Evolutionary conservation across 2,888 invertebrate species (phyloP).

Genomic region (Rotaria macrura): DNA sequence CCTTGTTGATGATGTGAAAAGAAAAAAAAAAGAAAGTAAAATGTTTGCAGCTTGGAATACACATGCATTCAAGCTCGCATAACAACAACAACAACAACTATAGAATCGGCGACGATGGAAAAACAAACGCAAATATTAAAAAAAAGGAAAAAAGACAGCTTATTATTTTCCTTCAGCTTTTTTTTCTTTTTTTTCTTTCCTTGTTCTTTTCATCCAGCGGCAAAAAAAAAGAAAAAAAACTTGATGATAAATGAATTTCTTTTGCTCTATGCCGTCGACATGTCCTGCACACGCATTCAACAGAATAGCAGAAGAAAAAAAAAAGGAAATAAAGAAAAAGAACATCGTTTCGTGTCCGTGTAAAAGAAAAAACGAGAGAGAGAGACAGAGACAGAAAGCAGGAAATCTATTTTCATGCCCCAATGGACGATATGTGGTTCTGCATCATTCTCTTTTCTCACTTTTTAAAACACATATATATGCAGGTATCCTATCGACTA

Average conservation of each 20-base stretch:
- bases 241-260: constrained; percentile 18
- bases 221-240: not conserved
- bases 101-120: not conserved
- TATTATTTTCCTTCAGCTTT: not conserved
- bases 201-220: not conserved
- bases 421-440: constrained; percentile 1
- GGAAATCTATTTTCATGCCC: not conserved
- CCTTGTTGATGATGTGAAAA: not conserved
- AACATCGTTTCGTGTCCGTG: too few relatives aligned
- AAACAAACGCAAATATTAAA: not conserved
- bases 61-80: not conserved
- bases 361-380: not conserved
- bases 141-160: not conserved
- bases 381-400: not conserved
- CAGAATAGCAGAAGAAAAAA: too few relatives aligned
- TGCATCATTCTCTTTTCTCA: not conserved
- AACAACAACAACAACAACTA: not conserved
- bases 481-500: not conserved
- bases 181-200: not conserved
- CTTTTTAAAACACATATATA: not conserved
- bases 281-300: not conserved
- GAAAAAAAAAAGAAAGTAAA: not conserved
- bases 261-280: not conserved
- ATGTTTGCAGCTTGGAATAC: not conserved
- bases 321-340: too few relatives aligned